Conservation (phyloP, 2,113 vertebrate species). For the Rissa tridactyla region DNA sequence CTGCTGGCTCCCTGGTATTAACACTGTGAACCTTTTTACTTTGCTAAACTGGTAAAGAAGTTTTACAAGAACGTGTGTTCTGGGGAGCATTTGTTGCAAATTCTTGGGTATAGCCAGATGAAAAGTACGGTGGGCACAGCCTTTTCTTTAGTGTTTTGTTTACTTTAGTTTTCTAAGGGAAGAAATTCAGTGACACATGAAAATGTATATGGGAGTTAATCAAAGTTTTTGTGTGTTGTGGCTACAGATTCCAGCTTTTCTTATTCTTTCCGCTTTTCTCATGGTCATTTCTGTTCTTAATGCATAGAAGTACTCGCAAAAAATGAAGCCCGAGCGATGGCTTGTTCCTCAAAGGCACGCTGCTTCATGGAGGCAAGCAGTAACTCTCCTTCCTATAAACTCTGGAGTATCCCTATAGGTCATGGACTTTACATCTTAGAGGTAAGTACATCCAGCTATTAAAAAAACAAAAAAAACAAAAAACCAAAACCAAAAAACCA, state of each 20-base stretch:
- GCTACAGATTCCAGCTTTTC: not conserved
- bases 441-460: not conserved
- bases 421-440: not conserved
- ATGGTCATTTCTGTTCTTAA: not conserved
- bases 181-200: not conserved
- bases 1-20: not conserved
- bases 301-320: not conserved
- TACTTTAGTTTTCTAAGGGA: not conserved
- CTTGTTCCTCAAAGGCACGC: not conserved
- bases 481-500: rapidly evolving
- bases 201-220: not conserved
- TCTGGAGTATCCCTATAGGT: not conserved
- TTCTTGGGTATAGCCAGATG: not conserved
- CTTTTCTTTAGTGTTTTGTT: not conserved
- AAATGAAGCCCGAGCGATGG: rapidly evolving
- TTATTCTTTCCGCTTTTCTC: not conserved
- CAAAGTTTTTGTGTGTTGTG: not conserved
- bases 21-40: not conserved
- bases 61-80: not conserved
- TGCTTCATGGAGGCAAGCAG: not conserved
- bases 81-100: not conserved
- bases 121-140: not conserved
- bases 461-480: not conserved
- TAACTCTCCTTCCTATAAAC: not conserved
- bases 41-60: not conserved